Percentiles rank a stretch among this genome's conserved stretches.
Evolutionary conservation across 2,888 invertebrate species (phyloP).

Genomic region (Papilio gigon): DNA sequence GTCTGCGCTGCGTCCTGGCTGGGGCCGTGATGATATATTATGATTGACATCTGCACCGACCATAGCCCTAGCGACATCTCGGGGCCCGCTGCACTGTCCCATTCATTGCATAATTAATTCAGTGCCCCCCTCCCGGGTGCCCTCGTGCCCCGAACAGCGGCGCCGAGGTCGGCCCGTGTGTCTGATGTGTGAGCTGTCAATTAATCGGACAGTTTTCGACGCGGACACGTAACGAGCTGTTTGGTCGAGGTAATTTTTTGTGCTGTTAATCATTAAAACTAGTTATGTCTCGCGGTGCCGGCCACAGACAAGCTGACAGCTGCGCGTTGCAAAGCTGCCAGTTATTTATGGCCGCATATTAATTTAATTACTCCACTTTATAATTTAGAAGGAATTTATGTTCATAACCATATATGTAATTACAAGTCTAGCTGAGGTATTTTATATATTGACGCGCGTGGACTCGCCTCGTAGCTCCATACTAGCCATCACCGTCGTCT

Average conservation of each 20-base stretch:
- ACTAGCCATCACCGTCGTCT: conserved; percentile 49
- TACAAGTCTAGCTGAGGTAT: conserved; percentile 29
- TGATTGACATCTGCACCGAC: conserved; percentile 79
- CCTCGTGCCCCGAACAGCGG: too few species aligned
- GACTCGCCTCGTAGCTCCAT: conserved; percentile 53
- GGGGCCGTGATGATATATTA: conserved; percentile 74
- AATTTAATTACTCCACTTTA: conserved; percentile 31
- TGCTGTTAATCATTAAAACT: conserved; percentile 65
- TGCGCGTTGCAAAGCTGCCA: conserved; percentile 58
- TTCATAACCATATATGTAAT: conserved; percentile 16
- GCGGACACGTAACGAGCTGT: conserved; percentile 73
- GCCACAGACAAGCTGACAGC: conserved; percentile 66
- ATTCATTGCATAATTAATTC: conserved; percentile 82
- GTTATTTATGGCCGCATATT: conserved; percentile 50
- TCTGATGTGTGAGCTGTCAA: conserved; percentile 75
- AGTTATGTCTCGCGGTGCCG: conserved; percentile 55
- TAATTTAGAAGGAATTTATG: conserved; percentile 26
- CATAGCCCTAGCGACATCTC: conserved; percentile 80
- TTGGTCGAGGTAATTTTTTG: conserved; percentile 55
- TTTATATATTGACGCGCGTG: conserved; percentile 52
- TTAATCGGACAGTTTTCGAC: conserved; percentile 78
- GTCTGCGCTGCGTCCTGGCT: conserved; percentile 53
- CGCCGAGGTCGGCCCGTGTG: conserved; percentile 56
- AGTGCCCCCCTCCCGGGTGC: conserved; percentile 69
- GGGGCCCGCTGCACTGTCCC: conserved; percentile 74